Evolutionary conservation across 2,113 vertebrate genomes (phyloP), one percentile per base, ranked within the genome.

Genomic region (Puma concolor): DNA sequence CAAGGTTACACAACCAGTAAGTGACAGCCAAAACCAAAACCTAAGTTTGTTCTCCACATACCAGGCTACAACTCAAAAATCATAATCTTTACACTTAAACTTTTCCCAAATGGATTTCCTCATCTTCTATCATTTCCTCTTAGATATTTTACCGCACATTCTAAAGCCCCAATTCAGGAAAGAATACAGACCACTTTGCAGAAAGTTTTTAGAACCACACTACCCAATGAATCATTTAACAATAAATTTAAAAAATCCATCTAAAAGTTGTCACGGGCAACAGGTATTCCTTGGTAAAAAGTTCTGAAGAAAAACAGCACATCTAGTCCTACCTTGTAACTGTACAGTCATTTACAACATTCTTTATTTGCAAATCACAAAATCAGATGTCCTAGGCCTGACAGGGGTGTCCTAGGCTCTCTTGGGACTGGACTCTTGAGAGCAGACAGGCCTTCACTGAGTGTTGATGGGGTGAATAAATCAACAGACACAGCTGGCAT

Each of bases 1-100:
- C 21, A 54, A 63, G 23, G 36, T 77, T 66, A 93, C 36, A 81
- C 17, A 83, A 52, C 36, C 33, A 63, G n/a, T 82, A 94, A 89
- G 41, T 85, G 50, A 97, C 33, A 96, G 63, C 41, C 50, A 83
- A 80, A 94, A 69, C 67, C 41, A 63, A 91, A 94, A 74, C 52
- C 7, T 82, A 88, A 81, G 15, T 76, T 91, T 25, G 66, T 82
- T 92, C 3, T 38, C 85, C 38, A 90, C 38, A 64, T n/a, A 71
- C 38, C 27, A 88, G 71, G n/a, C 63, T 76, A 10, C 13, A 31
- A 63, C 76, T 95, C 57, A 96, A 84, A 96, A 94, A 41, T 57
- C 71, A 69, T 71, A 94, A 94, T 83, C n/a, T 94, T 85, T 66
- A 88, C 38, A 82, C 0, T 4, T 36, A 91, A 95, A 31, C 17